Evolutionary conservation across 1,140 invertebrate genomes (phyloP), one percentile per base, ranked within the genome.

Genomic region (Drosophila leontia): DNA sequence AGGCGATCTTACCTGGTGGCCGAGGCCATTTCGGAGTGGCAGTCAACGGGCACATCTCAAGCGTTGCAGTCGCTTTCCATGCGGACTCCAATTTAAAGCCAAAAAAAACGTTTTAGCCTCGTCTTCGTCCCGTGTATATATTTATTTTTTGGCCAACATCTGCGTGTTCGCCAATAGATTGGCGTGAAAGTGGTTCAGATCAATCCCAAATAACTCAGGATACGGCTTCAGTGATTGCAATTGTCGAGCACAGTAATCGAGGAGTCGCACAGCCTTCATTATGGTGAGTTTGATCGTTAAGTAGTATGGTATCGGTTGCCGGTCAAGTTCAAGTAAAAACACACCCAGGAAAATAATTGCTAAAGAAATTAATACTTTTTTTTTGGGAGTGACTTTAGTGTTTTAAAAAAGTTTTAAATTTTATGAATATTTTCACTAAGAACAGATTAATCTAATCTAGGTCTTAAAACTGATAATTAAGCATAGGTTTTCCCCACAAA

Each of bases 1-100:
- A 53, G 50, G 29, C 50, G 80, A 88, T 82, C 57, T 88, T 81
- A 90, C 84, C 72, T 78, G 78, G 67, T 90, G 81, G 74, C 81
- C 75, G 74, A 62, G 75, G 68, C 67, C 70, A 60, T 47, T 42
- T 58, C 81, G 35, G 80, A 81, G 56, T 72, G 78, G 42, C 85
- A 88, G 85, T 88, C 85, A 85, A 74, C 85, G 78, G 78, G 57
- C 69, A 88, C 78, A 88, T 85, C 85, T 90, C 81, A 78, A 81
- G 78, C 85, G 50, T 69, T 79, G 78, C 85, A 90, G 85, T 82
- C 81, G 85, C 81, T 81, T 64, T 57, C 70, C 48, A 78, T 51
- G 23, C 60, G 37, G 60, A 48, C 59, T 63, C 58, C 41, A 84
- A 17, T 60, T 70, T 23, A 5, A 37, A 53, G 44, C 12, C 37